Conservation (phyloP, 2,797 vertebrate species). For the Heterohyrax brucei region DNA sequence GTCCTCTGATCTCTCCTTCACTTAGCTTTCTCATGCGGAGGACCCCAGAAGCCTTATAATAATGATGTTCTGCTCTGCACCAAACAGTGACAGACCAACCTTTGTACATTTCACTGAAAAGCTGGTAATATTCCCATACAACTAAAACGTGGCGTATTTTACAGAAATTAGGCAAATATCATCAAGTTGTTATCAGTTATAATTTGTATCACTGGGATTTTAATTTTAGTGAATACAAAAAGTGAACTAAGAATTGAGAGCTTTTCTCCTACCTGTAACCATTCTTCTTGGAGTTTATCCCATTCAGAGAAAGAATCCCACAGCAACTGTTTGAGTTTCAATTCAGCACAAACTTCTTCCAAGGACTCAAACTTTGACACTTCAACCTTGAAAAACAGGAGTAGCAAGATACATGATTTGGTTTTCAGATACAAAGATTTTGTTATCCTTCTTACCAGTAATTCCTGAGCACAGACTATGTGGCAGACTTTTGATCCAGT, state of each 20-base stretch:
- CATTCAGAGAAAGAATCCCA: slow-evolving; percentile 94
- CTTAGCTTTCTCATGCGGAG: background rate
- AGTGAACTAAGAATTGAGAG: slow-evolving; percentile 7
- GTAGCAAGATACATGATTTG: slow-evolving; percentile 51
- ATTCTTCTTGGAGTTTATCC: slow-evolving; percentile 91
- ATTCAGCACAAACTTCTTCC: slow-evolving; percentile 91
- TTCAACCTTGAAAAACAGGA: slow-evolving; percentile 91
- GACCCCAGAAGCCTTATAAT: background rate
- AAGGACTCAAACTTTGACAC: slow-evolving; percentile 93
- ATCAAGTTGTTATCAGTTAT: background rate
- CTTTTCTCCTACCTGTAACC: slow-evolving; percentile 91
- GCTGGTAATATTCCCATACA: background rate
- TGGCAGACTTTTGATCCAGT: background rate
- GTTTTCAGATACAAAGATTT: slow-evolving; percentile 54
- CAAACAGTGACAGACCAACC: background rate
- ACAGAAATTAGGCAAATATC: background rate
- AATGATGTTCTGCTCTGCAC: background rate
- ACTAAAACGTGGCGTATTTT: background rate
- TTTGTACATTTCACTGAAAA: background rate
- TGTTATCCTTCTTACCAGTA: background rate
- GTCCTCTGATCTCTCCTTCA: background rate
- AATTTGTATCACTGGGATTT: slow-evolving; percentile 29
- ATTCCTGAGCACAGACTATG: slow-evolving; percentile 14
- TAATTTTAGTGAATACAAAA: slow-evolving; percentile 33
- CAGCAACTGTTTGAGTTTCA: slow-evolving; percentile 93